Evolutionary conservation across 2,888 invertebrate genomes (phyloP).

Genomic region (Gryllus longicercus): DNA sequence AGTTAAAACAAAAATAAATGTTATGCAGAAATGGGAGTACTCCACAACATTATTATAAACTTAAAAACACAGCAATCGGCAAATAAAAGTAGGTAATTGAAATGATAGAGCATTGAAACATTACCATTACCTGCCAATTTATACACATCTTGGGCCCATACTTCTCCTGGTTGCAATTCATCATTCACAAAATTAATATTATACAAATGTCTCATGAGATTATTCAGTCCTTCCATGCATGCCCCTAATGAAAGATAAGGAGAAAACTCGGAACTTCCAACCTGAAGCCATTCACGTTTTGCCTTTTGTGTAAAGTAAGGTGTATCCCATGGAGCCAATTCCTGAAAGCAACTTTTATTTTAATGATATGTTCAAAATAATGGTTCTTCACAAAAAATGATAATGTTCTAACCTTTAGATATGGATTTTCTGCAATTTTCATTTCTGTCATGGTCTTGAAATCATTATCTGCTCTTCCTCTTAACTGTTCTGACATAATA

Average conservation of each 20-base stretch:
- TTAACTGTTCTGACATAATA: slow-evolving; percentile 66
- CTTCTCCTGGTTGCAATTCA: slow-evolving; percentile 73
- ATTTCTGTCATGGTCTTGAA: slow-evolving; percentile 71
- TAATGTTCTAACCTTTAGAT: slow-evolving; percentile 28
- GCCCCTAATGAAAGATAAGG: slow-evolving; percentile 88
- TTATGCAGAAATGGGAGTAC: not conserved
- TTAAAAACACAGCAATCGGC: too few relatives aligned
- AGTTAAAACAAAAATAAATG: too few relatives aligned
- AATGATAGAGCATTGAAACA: not conserved
- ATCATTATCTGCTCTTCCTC: slow-evolving; percentile 67
- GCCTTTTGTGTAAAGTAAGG: slow-evolving; percentile 77
- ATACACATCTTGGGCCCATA: slow-evolving; percentile 84
- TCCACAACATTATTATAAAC: too few relatives aligned
- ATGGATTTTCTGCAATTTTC: slow-evolving; percentile 54
- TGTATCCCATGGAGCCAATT: slow-evolving; percentile 72
- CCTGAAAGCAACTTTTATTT: slow-evolving; percentile 35
- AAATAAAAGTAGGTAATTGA: too few relatives aligned
- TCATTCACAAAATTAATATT: slow-evolving; percentile 73
- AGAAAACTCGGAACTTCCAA: slow-evolving; percentile 68
- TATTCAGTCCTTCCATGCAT: slow-evolving; percentile 96
- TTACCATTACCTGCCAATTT: slow-evolving; percentile 65
- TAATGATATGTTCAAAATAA: not conserved
- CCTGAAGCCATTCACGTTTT: slow-evolving; percentile 66
- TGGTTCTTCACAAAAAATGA: not conserved
- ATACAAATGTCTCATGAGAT: slow-evolving; percentile 77